Conservation (phyloP, 2,888 invertebrate species). For the Caenorhabditis angaria region DNA sequence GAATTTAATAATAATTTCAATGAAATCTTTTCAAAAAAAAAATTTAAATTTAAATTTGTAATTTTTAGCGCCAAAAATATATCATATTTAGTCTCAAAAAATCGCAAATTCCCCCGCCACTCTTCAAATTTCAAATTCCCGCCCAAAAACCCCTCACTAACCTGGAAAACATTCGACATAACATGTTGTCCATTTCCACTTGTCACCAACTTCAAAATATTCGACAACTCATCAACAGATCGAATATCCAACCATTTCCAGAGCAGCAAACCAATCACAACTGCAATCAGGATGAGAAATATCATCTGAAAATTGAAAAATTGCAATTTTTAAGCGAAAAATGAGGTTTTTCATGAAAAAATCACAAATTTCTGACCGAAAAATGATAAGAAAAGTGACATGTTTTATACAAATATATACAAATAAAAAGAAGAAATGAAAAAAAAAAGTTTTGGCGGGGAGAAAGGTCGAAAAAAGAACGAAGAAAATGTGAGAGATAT, state of each 20-base stretch:
- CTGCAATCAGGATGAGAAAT: slow-evolving; percentile 8
- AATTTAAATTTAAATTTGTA: too few species aligned
- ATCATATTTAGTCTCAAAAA: too few species aligned
- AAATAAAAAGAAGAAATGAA: neutral
- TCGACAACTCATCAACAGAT: slow-evolving; percentile 48
- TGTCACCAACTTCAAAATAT: slow-evolving; percentile 31
- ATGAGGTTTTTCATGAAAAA: too few species aligned
- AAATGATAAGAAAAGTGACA: neutral
- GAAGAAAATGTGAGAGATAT: too few species aligned
- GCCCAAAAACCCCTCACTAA: slow-evolving; percentile 10
- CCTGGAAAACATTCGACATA: slow-evolving; percentile 60
- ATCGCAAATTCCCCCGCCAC: neutral
- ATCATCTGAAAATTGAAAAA: slow-evolving; percentile 13
- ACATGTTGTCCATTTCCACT: slow-evolving; percentile 58
- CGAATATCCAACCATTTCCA: slow-evolving; percentile 62
- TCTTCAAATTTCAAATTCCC: slow-evolving; percentile 15
- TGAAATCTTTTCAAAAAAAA: too few species aligned
- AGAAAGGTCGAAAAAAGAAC: too few species aligned
- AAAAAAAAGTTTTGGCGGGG: too few species aligned
- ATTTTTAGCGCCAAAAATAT: too few species aligned
- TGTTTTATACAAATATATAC: neutral
- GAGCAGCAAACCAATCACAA: slow-evolving; percentile 38
- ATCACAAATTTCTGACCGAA: neutral
- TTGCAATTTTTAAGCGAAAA: too few species aligned
- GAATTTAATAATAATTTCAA: too few species aligned